phyloP scores from a whole-genome alignment of 1,140 invertebrate species.

The Aethina tumida region DNA sequence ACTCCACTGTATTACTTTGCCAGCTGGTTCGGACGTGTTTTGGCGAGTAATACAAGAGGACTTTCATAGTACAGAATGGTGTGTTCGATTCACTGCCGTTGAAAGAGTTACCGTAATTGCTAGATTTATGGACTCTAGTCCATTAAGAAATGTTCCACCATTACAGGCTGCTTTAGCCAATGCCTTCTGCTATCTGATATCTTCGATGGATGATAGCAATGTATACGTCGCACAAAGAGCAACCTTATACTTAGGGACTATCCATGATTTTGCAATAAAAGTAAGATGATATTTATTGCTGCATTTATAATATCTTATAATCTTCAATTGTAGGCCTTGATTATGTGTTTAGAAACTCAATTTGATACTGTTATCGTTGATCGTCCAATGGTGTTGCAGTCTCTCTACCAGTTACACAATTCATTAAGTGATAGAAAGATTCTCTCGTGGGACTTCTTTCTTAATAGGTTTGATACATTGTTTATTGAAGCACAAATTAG shows the following conservation, averaged over 20 bases:
- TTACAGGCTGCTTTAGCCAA: constrained; percentile 92
- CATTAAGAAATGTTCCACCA: constrained; percentile 69
- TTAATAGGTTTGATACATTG: constrained; percentile 92
- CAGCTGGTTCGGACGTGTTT: constrained; percentile 86
- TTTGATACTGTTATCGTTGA: constrained; percentile 94
- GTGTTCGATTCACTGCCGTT: constrained; percentile 83
- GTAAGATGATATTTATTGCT: constrained; percentile 33
- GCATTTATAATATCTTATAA: constrained; percentile 1
- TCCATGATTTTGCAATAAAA: constrained; percentile 77
- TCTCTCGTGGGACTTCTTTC: constrained; percentile 95
- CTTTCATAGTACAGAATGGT: constrained; percentile 86
- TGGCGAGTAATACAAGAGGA: constrained; percentile 90
- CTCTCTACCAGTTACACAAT: constrained; percentile 89
- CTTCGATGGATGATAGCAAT: constrained; percentile 91
- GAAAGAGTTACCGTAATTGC: constrained; percentile 88
- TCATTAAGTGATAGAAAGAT: constrained; percentile 83
- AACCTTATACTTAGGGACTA: constrained; percentile 85
- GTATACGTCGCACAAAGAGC: constrained; percentile 90
- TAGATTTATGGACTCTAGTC: constrained; percentile 83
- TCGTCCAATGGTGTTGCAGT: constrained; percentile 93
- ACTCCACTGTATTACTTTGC: constrained; percentile 88
- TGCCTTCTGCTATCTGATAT: constrained; percentile 93
- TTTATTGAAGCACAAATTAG: constrained; percentile 92
- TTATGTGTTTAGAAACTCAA: constrained; percentile 83
- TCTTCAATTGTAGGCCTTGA: constrained; percentile 48